Percentiles rank a stretch among this genome's conserved stretches.
These are phyloP conservation scores for Chinchilla lanigera DNA, from an alignment of 2,113 vertebrate genomes.

Conservation along the genomic window DNA sequence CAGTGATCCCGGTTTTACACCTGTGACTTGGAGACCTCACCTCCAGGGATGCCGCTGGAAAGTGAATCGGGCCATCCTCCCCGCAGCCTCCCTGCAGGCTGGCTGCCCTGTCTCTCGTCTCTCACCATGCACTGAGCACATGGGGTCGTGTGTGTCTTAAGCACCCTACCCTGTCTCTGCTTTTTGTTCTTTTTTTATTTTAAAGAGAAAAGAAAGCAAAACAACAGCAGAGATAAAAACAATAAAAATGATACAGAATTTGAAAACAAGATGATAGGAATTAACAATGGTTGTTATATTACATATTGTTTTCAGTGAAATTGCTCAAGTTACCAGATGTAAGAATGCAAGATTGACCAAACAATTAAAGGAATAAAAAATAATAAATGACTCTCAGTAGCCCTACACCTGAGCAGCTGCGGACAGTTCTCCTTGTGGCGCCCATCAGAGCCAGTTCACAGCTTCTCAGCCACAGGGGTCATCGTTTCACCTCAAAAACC, in stretches of 20 bases:
- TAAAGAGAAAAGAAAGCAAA: no score
- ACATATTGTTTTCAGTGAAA: no score
- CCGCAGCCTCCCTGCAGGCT: neutral
- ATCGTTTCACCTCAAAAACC: neutral
- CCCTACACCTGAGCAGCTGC: neutral
- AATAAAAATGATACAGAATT: no score
- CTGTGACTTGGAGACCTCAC: neutral
- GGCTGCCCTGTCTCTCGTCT: neutral
- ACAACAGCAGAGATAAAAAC: no score
- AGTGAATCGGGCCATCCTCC: rapidly evolving
- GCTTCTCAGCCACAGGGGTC: rapidly evolving
- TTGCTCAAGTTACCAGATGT: no score
- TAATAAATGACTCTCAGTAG: neutral
- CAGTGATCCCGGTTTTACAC: neutral
- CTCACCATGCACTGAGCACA: neutral
- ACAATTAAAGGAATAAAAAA: no score
- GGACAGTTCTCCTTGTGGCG: neutral
- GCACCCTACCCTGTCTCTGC: neutral
- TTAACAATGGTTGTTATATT: no score
- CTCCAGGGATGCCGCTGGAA: neutral
- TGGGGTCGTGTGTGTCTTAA: neutral
- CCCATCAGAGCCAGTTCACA: neutral
- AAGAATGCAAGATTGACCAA: no score
- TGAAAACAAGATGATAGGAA: no score
- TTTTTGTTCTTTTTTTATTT: no score